These are phyloP conservation scores for Danaus chrysippus DNA, from an alignment of 2,888 invertebrate genomes.

Conservation along the genomic window DNA sequence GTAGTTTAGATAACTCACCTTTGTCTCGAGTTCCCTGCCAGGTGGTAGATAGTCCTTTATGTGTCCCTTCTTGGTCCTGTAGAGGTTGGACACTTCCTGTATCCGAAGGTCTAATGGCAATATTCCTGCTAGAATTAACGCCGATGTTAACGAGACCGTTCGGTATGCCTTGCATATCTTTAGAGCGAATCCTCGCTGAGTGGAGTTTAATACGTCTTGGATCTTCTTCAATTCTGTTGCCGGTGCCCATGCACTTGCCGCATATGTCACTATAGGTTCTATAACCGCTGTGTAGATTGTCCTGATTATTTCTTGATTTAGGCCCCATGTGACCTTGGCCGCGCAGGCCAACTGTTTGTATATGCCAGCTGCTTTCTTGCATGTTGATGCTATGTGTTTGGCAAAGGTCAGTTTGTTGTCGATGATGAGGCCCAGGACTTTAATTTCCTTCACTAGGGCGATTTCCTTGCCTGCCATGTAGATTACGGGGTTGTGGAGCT, in stretches of 20 bases:
- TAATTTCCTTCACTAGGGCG: not conserved
- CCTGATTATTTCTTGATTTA: conserved; percentile 17
- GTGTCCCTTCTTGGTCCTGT: not conserved
- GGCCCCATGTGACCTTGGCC: conserved; percentile 11
- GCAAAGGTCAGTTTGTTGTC: not conserved
- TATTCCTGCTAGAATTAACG: not conserved
- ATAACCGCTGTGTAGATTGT: too few species aligned
- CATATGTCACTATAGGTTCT: conserved; percentile 22
- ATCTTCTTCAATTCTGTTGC: conserved; percentile 8
- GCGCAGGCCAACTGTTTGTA: conserved; percentile 14
- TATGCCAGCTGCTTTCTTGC: conserved; percentile 12
- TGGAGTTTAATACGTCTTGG: conserved; percentile 7
- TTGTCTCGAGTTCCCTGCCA: too few species aligned
- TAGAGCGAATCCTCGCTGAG: conserved; percentile 19
- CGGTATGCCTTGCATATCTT: conserved; percentile 21
- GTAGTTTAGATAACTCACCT: too few species aligned
- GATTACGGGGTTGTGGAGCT: not conserved
- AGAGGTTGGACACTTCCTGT: not conserved
- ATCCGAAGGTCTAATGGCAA: not conserved
- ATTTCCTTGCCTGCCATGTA: not conserved
- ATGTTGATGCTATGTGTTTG: not conserved
- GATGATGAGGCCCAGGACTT: not conserved
- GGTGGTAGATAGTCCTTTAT: too few species aligned
- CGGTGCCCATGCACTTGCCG: conserved; percentile 19
- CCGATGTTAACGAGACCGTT: conserved; percentile 20